These are phyloP conservation scores for Onychostoma macrolepis DNA, from an alignment of 2,113 vertebrate species.

Conservation along the genomic window DNA sequence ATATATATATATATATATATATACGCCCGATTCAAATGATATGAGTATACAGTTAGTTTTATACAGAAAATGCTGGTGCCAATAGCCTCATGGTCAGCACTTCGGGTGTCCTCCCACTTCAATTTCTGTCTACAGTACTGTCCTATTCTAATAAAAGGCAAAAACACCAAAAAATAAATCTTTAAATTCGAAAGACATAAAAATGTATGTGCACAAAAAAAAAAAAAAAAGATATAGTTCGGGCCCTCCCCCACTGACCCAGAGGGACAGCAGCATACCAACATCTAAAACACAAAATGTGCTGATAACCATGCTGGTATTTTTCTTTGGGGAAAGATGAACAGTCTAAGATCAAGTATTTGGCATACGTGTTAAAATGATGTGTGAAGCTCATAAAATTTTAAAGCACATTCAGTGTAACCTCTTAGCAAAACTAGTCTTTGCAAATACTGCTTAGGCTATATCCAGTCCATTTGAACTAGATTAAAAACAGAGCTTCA, in stretches of 20 bases:
- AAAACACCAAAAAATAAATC: no score
- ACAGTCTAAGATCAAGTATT: not conserved
- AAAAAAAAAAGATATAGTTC: no score
- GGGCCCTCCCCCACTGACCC: no score
- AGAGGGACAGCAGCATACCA: no score
- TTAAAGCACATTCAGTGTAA: not conserved
- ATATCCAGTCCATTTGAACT: not conserved
- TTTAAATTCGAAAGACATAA: not conserved
- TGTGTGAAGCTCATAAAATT: not conserved
- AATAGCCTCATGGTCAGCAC: no score
- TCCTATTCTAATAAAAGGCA: no score
- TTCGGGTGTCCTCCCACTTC: no score
- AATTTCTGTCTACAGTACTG: no score
- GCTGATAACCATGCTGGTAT: not conserved
- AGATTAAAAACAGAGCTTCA: not conserved
- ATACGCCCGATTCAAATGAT: no score
- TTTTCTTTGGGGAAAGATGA: not conserved
- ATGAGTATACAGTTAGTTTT: no score
- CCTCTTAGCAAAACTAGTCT: not conserved
- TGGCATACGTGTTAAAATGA: not conserved
- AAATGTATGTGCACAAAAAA: not conserved
- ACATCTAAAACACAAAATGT: not conserved
- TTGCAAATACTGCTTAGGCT: conserved; percentile 2
- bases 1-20: no score
- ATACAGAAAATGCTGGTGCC: no score